Evolutionary conservation across 2,797 vertebrate genomes (phyloP), one percentile per base, ranked within the genome.

Genomic region (Pterois miles): DNA sequence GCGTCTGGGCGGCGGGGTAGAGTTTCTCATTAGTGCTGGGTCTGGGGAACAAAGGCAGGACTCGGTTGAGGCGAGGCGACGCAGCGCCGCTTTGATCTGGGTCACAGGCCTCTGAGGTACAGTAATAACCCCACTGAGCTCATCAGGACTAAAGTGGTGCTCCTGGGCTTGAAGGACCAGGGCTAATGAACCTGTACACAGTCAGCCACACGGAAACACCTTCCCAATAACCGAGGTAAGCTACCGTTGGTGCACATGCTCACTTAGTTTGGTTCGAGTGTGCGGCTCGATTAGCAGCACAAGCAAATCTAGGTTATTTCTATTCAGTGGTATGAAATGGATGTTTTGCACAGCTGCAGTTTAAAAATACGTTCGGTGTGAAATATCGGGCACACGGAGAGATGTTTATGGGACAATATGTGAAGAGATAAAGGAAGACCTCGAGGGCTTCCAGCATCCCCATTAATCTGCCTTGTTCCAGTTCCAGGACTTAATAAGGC

Each of bases 71-170:
- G 82, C 68, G 74, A 65, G 76, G 83, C 69, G 43, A 88, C 77
- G 83, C 79, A 73, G 87, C 71, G 20, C 53, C 38, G 87, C 91
- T 92, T 95, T 94, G 92, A 94, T 95, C 91, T 94, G 85, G 92
- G 92, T 93, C 90, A 92, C 69, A 82, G 89, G 87, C 88, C 90
- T 89, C 82, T 65, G 86, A 86, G 89, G 90, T 88, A 89, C 88
- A 86, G 87, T 93, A 93, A 93, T 90, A 92, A 93, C 90, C 93
- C 90, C 86, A 82, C 89, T 83, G 91, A 91, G 90, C 92, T 93
- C 90, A 93, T 94, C 93, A 91, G 86, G 65, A 74, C 86, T 91
- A 84, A 92, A 94, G 93, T 92, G 89, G 89, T 89, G 89, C 91
- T 94, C 79, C 83, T 81, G 48, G 82, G 77, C 80, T 83, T 90